Evolutionary conservation across 2,888 invertebrate species (phyloP).

Genomic region (Melinaea menophilus): DNA sequence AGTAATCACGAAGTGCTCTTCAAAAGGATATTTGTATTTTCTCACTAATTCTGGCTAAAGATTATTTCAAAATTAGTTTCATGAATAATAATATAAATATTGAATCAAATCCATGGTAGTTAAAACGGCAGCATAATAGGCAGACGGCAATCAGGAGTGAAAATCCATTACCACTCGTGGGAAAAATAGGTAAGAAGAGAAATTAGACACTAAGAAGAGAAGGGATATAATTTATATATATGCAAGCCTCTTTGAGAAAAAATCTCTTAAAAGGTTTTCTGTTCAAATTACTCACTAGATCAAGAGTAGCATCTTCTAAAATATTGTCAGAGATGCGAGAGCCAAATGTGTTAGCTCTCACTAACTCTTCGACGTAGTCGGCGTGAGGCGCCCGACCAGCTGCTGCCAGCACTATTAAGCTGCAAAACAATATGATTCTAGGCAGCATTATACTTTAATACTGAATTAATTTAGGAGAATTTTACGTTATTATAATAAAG

Average conservation of each 20-base stretch:
- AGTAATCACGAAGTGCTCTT: constrained; percentile 37
- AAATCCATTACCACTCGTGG: too few species aligned
- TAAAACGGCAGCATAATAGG: too few species aligned
- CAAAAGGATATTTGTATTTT: constrained; percentile 80
- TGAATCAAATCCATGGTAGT: too few species aligned
- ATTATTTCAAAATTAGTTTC: too few species aligned
- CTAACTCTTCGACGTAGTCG: constrained; percentile 42
- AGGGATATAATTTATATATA: too few species aligned
- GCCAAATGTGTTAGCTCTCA: constrained; percentile 33
- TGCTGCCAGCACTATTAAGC: constrained; percentile 32
- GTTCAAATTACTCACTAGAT: constrained; percentile 51
- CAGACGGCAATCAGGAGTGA: too few species aligned
- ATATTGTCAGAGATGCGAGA: constrained; percentile 50
- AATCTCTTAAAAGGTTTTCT: not conserved
- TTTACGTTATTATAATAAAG: not conserved
- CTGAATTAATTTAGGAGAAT: not conserved
- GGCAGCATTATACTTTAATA: constrained; percentile 32
- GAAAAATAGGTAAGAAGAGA: too few species aligned
- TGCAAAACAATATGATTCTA: constrained; percentile 28
- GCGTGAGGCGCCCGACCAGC: constrained; percentile 43
- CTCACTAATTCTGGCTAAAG: constrained; percentile 71
- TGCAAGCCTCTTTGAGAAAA: too few species aligned
- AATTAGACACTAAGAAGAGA: too few species aligned
- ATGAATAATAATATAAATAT: too few species aligned
- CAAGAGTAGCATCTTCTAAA: constrained; percentile 57